These are phyloP conservation scores for Anguilla rostrata DNA, from an alignment of 2,113 vertebrate genomes.

Conservation along the genomic window DNA sequence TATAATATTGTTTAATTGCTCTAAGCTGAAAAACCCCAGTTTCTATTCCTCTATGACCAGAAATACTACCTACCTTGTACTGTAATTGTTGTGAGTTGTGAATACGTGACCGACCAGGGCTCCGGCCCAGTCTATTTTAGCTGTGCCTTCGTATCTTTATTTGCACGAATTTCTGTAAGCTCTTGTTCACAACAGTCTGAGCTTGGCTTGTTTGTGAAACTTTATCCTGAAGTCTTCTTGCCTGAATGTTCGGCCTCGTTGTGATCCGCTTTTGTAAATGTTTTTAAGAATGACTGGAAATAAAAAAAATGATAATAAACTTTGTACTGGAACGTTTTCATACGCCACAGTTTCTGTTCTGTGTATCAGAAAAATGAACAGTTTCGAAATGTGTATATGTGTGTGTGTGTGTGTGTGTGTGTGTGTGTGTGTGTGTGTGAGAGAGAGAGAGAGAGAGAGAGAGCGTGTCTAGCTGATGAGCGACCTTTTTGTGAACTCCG, in stretches of 20 bases:
- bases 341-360: background rate
- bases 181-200: constrained; percentile 78
- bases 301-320: constrained; percentile 85
- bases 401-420: background rate
- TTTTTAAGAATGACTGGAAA: constrained; percentile 91
- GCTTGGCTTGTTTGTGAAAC: constrained; percentile 79
- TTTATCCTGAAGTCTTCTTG: constrained; percentile 78
- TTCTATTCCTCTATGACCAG: constrained; percentile 84
- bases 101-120: constrained; percentile 82
- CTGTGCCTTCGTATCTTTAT: constrained; percentile 85
- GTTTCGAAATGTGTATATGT: too few species aligned
- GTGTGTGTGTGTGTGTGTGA: too few species aligned
- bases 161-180: constrained; percentile 84
- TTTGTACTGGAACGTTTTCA: constrained; percentile 87
- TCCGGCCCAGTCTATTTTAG: constrained; percentile 83
- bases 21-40: constrained; percentile 80
- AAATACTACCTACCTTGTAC: constrained; percentile 82
- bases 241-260: constrained; percentile 85
- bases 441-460: too few species aligned
- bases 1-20: constrained; percentile 61
- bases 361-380: background rate
- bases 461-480: background rate
- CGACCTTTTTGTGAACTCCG: background rate
- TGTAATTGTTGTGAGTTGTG: constrained; percentile 84
- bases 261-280: constrained; percentile 85